phyloP scores from a whole-genome alignment of 2,888 invertebrate genomes.

The Deilephila elpenor region DNA sequence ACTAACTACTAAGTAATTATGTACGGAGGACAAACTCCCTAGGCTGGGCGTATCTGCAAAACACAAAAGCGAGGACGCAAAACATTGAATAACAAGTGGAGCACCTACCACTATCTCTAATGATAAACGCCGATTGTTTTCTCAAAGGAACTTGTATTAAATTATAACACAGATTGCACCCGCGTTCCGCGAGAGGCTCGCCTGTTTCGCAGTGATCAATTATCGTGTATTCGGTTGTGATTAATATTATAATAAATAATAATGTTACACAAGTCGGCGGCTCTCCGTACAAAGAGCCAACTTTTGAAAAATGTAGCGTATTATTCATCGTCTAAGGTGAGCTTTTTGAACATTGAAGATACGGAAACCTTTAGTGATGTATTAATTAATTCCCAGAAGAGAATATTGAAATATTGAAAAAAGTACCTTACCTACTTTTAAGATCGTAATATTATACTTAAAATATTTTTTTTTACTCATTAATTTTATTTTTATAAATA shows the following conservation, averaged over 20 bases:
- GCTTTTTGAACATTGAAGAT: conserved; percentile 32
- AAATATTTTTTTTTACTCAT: not conserved
- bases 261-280: conserved; percentile 71
- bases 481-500: too few species aligned
- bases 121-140: conserved; percentile 44
- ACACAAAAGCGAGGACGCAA: conserved; percentile 26
- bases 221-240: conserved; percentile 41
- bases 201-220: conserved; percentile 51
- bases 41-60: conserved; percentile 14
- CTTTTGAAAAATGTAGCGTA: conserved; percentile 61
- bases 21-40: not conserved
- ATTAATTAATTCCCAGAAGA: too few species aligned
- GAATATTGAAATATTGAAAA: too few species aligned
- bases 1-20: too few species aligned
- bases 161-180: conserved; percentile 50
- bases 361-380: not conserved
- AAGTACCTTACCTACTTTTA: too few species aligned
- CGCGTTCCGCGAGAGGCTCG: conserved; percentile 58
- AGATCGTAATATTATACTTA: not conserved
- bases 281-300: conserved; percentile 62
- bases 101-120: conserved; percentile 35
- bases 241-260: conserved; percentile 47
- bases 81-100: conserved; percentile 35
- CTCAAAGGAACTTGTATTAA: conserved; percentile 38
- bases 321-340: conserved; percentile 71